Conservation (phyloP, 2,888 invertebrate species). For the Ichneumoninae sp. region DNA sequence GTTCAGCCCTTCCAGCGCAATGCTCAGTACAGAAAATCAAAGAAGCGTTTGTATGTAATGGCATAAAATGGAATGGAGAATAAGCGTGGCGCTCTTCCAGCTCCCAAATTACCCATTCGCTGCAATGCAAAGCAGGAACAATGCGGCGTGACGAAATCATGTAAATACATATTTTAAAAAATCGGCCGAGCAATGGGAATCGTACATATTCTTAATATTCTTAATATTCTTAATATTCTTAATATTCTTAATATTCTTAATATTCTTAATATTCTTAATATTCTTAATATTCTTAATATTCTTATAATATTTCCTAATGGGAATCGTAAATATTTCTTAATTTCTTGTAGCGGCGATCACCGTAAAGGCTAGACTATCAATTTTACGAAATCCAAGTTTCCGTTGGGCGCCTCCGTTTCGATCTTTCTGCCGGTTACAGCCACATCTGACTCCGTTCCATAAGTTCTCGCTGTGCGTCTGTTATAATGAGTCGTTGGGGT, state of each 20-base stretch:
- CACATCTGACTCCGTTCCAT: constrained; percentile 1
- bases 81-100: constrained; percentile 21
- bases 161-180: constrained; percentile 5
- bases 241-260: no score
- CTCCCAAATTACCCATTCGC: constrained; percentile 22
- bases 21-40: constrained; percentile 10
- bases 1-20: constrained; percentile 32
- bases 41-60: constrained; percentile 27
- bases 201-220: not conserved
- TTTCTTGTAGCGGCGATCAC: not conserved
- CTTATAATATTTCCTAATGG: not conserved
- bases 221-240: no score
- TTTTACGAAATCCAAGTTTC: constrained; percentile 56
- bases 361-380: constrained; percentile 39
- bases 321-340: constrained; percentile 13
- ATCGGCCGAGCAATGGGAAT: constrained; percentile 28
- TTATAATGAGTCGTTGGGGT: constrained; percentile 58
- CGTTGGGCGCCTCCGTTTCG: constrained; percentile 36
- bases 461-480: constrained; percentile 16
- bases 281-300: no score
- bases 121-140: constrained; percentile 10
- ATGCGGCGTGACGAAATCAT: constrained; percentile 37
- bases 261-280: no score
- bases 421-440: constrained; percentile 10
- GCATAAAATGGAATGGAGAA: constrained; percentile 18